Evolutionary conservation across 1,140 invertebrate species (phyloP), one percentile per base, ranked within the genome.

Genomic region (Aphis gossypii): DNA sequence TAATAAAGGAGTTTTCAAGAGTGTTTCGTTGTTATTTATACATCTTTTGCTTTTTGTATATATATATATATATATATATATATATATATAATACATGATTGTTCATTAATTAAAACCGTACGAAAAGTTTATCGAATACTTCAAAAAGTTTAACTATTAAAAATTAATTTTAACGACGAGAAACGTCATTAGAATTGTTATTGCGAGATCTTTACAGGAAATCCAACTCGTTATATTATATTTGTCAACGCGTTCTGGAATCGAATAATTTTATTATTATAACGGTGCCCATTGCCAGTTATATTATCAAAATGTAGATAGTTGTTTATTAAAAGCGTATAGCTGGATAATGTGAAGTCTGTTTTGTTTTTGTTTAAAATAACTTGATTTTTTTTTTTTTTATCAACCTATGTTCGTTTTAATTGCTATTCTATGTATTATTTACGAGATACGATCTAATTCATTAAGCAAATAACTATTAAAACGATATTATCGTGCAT

Each of bases 141-240:
- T 30, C 35, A 23, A 89, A 51, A 54, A 54, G 48, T 35, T 88
- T 88, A 9, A 56, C 35, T 56, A 89, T 56, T 23, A 54, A 38
- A 89, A 89, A 89, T 56, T 54, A 89, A 56, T 89, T 41, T 89
- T 56, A 56, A 56, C 25, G 7, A 89, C 9, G 87, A 88, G 86
- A 54, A 23, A 89, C 51, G 38, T 89, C 18, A 41, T 89, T 89
- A 41, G 25, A 56, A 56, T 89, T 89, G 8, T 89, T 56, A 38
- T 25, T 41, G 51, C n/a, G 11, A 89, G 21, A 35, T 38, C 9
- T 56, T 56, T 76, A n/a, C 0, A 41, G 48, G 48, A 56, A 89
- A 89, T 56, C 38, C 18, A 2, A 35, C 46, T 48, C 18, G 38
- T 48, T 48, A 23, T 88, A 88, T 46, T n/a, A 38, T n/a, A n/a